Conservation (phyloP, 53 echinoderm and acorn worm species). For the Zoroaster sp. region DNA sequence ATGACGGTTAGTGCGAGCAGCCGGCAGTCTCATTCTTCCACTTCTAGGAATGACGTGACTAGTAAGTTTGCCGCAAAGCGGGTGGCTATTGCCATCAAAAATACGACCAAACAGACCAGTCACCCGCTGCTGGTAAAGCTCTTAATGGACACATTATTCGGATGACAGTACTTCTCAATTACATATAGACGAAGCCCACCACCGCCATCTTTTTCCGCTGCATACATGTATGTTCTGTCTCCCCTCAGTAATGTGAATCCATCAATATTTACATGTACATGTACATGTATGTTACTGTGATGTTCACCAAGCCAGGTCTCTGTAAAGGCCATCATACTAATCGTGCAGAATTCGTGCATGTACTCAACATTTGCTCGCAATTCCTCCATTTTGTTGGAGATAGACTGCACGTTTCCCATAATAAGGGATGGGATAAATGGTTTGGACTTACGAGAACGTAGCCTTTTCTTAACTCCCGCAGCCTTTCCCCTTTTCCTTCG, state of each 20-base stretch:
- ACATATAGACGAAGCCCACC: not conserved
- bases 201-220: not conserved
- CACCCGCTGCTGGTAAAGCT: not conserved
- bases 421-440: constrained; percentile 12
- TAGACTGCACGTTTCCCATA: constrained; percentile 35
- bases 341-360: not conserved
- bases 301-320: not conserved
- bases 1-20: no score
- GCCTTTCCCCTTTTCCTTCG: constrained; percentile 21
- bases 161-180: not conserved
- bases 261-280: not conserved
- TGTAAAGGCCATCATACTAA: constrained; percentile 6
- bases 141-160: not conserved
- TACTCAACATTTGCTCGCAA: constrained; percentile 33
- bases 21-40: no score
- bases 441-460: not conserved
- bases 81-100: no score
- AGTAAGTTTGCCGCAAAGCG: no score
- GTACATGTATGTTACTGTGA: not conserved
- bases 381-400: constrained; percentile 44
- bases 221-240: no score
- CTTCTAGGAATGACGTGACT: no score
- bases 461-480: not conserved
- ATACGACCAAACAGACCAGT: no score
- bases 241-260: not conserved